Conservation (phyloP, 1,140 invertebrate species). For the Pseudomyrmex dendroicus region DNA sequence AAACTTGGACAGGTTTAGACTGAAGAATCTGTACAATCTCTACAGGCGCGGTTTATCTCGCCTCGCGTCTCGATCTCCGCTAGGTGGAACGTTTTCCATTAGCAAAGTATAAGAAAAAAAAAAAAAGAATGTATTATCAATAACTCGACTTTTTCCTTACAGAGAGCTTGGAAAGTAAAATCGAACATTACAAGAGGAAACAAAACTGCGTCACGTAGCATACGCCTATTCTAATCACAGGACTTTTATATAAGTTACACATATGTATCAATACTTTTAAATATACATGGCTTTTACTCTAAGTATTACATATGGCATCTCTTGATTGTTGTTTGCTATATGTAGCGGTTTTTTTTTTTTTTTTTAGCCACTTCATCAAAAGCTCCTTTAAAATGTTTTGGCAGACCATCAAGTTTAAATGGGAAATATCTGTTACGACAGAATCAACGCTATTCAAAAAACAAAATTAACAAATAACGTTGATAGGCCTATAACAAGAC, state of each 20-base stretch:
- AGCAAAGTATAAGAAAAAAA: background rate
- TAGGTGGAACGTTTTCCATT: too few relatives aligned
- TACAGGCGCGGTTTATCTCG: too few relatives aligned
- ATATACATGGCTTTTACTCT: constrained; percentile 32
- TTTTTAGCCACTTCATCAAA: background rate
- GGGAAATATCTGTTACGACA: background rate
- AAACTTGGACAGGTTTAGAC: constrained; percentile 25
- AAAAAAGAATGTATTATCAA: background rate
- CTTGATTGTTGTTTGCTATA: too few relatives aligned
- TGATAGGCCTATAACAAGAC: constrained; percentile 34
- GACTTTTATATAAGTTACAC: constrained; percentile 29
- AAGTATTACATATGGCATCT: constrained; percentile 23
- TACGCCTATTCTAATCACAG: constrained; percentile 39
- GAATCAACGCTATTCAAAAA: background rate
- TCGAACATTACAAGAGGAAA: constrained; percentile 90
- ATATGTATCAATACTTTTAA: constrained; percentile 35
- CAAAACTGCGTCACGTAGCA: constrained; percentile 46
- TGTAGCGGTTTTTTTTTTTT: too few relatives aligned
- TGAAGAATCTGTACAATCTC: background rate
- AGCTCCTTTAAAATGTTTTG: background rate
- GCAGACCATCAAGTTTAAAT: constrained; percentile 9
- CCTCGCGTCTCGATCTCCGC: too few relatives aligned
- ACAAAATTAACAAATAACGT: background rate
- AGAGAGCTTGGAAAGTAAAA: constrained; percentile 91
- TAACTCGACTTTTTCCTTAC: constrained; percentile 76